Conservation (phyloP, 2,888 invertebrate species). For the Beris chalybata region DNA sequence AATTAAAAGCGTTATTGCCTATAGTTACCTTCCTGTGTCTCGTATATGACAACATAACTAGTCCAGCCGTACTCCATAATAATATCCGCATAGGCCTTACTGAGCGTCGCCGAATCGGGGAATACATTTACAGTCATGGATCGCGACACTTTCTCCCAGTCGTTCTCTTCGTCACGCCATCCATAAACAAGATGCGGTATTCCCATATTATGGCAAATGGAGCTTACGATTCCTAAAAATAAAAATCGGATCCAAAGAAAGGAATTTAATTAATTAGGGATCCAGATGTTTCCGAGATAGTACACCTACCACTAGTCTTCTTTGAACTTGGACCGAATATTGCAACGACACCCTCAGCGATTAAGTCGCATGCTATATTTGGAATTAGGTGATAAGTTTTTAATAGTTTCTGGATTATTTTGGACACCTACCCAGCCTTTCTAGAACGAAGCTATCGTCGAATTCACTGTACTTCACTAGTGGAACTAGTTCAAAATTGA, state of each 20-base stretch:
- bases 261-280: neutral
- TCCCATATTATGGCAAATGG: slow-evolving; percentile 65
- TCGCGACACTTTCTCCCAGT: slow-evolving; percentile 57
- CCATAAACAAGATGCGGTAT: slow-evolving; percentile 66
- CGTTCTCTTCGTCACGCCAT: slow-evolving; percentile 58
- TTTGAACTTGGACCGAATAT: slow-evolving; percentile 68
- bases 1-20: no score
- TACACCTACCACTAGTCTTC: slow-evolving; percentile 47
- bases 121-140: slow-evolving; percentile 69
- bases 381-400: no score
- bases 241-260: slow-evolving; percentile 1
- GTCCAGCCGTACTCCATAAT: slow-evolving; percentile 78
- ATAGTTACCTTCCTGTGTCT: slow-evolving; percentile 76
- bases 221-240: slow-evolving; percentile 52
- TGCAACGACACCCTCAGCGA: slow-evolving; percentile 68
- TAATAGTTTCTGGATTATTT: no score
- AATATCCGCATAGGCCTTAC: slow-evolving; percentile 73
- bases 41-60: slow-evolving; percentile 79
- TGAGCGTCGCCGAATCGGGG: slow-evolving; percentile 67
- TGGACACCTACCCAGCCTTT: slow-evolving; percentile 18
- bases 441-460: slow-evolving; percentile 15
- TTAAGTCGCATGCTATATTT: slow-evolving; percentile 65
- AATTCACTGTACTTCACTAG: slow-evolving; percentile 20
- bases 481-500: slow-evolving; percentile 15
- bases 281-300: no score